Evolutionary conservation across 2,797 vertebrate species (phyloP).

Genomic region (Artibeus lituratus): DNA sequence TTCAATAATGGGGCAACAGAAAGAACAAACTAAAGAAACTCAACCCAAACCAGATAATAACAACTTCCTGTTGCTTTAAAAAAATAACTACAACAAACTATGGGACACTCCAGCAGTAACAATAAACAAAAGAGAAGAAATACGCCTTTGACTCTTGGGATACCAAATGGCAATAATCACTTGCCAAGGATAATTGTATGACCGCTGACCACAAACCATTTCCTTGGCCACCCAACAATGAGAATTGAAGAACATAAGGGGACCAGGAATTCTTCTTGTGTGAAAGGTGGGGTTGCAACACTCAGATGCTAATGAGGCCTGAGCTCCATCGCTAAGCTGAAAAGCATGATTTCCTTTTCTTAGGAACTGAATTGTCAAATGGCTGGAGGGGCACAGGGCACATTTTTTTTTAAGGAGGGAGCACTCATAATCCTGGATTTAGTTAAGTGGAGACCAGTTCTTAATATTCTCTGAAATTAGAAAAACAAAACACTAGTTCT

Average conservation of each 20-base stretch:
- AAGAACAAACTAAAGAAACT: conserved; percentile 30
- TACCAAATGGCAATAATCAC: background rate
- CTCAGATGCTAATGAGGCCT: background rate
- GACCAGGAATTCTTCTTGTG: background rate
- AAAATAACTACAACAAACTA: background rate
- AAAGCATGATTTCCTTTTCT: background rate
- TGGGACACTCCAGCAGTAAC: background rate
- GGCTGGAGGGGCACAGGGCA: background rate
- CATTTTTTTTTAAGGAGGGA: conserved; percentile 18
- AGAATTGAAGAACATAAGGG: background rate
- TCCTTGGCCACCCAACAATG: background rate
- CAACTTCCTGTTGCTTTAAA: conserved; percentile 40
- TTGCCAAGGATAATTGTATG: conserved; percentile 44
- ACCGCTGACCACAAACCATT: conserved; percentile 22
- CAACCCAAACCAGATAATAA: conserved; percentile 34
- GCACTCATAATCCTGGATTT: conserved; percentile 42
- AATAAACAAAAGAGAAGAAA: conserved; percentile 38
- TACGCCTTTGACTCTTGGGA: background rate
- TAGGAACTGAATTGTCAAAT: conserved; percentile 6
- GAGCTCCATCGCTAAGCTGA: background rate
- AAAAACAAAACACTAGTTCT: conserved; percentile 57
- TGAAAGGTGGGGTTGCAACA: background rate
- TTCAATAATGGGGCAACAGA: conserved; percentile 10
- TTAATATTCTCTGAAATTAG: conserved; percentile 60
- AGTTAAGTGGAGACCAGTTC: conserved; percentile 55